phyloP scores from a whole-genome alignment of 2,113 vertebrate species.

The Odobenus rosmarus region DNA sequence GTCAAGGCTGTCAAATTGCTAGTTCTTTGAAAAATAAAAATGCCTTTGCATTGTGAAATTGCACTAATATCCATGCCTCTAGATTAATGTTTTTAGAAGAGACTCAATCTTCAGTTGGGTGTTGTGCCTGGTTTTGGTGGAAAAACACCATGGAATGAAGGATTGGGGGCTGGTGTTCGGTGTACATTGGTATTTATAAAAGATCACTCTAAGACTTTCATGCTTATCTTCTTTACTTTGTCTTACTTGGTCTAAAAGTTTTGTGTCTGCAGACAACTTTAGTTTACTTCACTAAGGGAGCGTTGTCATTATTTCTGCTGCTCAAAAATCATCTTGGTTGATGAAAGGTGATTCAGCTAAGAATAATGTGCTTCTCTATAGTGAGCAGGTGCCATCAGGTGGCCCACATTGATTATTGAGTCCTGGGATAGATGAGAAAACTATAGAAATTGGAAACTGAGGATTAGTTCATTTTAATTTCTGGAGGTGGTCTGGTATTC shows the following conservation, averaged over 20 bases:
- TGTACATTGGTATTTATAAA: background rate
- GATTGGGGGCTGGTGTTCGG: accelerated
- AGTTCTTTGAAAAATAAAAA: background rate
- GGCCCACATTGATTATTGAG: accelerated
- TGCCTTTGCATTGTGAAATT: background rate
- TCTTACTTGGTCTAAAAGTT: background rate
- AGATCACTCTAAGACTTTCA: background rate
- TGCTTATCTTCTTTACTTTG: background rate
- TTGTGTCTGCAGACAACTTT: background rate
- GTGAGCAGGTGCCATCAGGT: background rate
- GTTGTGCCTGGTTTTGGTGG: background rate
- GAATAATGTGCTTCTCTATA: background rate
- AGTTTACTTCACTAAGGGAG: background rate
- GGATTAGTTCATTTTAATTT: background rate
- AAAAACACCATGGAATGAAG: background rate
- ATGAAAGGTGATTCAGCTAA: background rate
- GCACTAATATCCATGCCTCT: background rate
- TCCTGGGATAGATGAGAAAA: background rate
- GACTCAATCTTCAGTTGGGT: background rate
- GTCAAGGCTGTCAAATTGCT: background rate
- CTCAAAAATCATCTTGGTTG: background rate
- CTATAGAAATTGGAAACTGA: background rate
- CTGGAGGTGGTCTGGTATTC: background rate
- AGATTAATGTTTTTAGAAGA: background rate
- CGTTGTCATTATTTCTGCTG: background rate